Conservation (phyloP, 2,888 invertebrate species). For the Caenorhabditis japonica region DNA sequence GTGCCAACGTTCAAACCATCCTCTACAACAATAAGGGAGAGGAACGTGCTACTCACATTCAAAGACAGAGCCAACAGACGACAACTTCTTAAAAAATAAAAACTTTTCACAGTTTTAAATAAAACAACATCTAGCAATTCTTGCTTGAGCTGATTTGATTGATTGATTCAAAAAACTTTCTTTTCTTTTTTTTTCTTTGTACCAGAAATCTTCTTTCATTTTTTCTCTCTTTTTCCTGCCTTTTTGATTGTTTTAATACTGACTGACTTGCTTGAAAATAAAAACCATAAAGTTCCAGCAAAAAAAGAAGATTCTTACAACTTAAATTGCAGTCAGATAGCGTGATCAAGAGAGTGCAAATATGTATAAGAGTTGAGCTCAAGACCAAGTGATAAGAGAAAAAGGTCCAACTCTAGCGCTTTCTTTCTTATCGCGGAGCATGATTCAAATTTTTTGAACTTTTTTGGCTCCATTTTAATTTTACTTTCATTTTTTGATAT, state of each 20-base stretch:
- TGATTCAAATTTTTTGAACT: no score
- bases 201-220: slow-evolving; percentile 30
- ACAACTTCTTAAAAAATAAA: slow-evolving; percentile 28
- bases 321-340: slow-evolving; percentile 29
- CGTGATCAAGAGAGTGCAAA: slow-evolving; percentile 41
- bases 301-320: no score
- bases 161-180: no score
- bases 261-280: slow-evolving; percentile 24
- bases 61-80: slow-evolving; percentile 65
- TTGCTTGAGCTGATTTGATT: slow-evolving; percentile 45
- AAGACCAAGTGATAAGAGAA: slow-evolving; percentile 33
- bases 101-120: not conserved
- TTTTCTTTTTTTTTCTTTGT: slow-evolving; percentile 30
- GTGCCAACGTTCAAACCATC: slow-evolving; percentile 77
- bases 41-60: slow-evolving; percentile 75
- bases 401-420: slow-evolving; percentile 29
- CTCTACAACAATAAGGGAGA: slow-evolving; percentile 77
- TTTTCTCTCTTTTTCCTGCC: slow-evolving; percentile 13
- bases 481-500: no score
- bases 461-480: no score
- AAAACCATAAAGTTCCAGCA: slow-evolving; percentile 19
- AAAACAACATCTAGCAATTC: slow-evolving; percentile 35
- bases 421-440: no score
- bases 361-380: slow-evolving; percentile 1
- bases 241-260: no score